Conservation (phyloP, 2,113 vertebrate genomes). For the Oostethus manadensis region DNA sequence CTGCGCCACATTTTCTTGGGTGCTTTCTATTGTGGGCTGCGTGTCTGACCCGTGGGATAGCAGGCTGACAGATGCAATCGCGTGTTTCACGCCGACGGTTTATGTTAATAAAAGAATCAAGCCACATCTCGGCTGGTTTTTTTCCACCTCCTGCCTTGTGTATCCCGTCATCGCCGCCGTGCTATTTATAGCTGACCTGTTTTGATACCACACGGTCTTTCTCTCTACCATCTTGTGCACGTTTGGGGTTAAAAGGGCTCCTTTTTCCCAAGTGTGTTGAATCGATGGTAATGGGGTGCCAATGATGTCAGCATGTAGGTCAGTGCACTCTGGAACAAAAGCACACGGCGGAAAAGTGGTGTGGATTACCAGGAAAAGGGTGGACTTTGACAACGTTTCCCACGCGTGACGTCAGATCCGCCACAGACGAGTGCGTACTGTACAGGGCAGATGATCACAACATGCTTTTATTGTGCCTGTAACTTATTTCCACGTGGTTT, state of each 20-base stretch:
- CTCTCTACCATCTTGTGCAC: constrained; percentile 24
- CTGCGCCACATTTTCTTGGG: constrained; percentile 28
- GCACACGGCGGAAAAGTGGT: neutral
- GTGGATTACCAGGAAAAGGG: neutral
- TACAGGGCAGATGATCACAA: too few relatives aligned
- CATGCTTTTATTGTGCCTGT: too few relatives aligned
- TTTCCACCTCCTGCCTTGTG: constrained; percentile 9
- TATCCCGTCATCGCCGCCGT: constrained; percentile 32
- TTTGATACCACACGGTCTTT: constrained; percentile 43
- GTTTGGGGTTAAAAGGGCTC: constrained; percentile 9
- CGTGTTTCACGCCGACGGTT: constrained; percentile 50
- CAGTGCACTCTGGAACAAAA: neutral
- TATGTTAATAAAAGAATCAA: constrained; percentile 54
- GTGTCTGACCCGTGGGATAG: constrained; percentile 56
- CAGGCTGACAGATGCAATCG: constrained; percentile 15
- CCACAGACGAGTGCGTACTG: too few relatives aligned
- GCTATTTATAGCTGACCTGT: constrained; percentile 74
- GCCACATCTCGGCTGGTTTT: constrained; percentile 31
- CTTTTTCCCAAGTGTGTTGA: neutral
- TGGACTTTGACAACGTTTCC: too few relatives aligned
- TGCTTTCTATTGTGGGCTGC: constrained; percentile 35
- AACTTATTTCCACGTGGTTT: too few relatives aligned
- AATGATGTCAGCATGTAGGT: neutral
- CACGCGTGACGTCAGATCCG: too few relatives aligned
- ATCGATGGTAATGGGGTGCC: neutral